Percentiles rank a stretch among this genome's conserved stretches.
Conservation (phyloP, 2,797 vertebrate species). For the Myotis daubentonii region DNA sequence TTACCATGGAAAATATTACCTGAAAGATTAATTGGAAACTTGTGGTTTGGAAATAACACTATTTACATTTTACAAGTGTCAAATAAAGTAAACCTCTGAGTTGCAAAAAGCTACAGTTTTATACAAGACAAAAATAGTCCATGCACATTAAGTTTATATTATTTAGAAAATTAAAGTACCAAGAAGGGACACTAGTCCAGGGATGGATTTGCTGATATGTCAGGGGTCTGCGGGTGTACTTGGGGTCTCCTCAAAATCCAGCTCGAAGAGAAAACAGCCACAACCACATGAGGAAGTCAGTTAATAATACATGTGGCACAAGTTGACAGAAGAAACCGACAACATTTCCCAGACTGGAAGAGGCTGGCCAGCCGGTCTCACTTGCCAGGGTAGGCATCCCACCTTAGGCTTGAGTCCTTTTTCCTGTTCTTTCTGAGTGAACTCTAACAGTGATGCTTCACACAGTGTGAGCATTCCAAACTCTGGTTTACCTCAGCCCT, state of each 20-base stretch:
- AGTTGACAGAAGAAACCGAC: background rate
- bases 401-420: background rate
- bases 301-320: background rate
- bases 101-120: background rate
- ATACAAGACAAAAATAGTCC: background rate
- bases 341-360: background rate
- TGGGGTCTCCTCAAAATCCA: background rate
- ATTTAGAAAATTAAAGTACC: constrained; percentile 37
- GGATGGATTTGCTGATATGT: background rate
- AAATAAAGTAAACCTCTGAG: background rate
- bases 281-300: background rate
- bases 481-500: background rate
- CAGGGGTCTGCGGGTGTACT: background rate
- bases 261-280: background rate
- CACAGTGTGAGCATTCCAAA: background rate
- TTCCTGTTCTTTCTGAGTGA: background rate
- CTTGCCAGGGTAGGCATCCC: background rate
- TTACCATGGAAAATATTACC: background rate
- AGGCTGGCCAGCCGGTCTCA: background rate
- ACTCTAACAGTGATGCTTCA: background rate
- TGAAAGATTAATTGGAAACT: constrained; percentile 3
- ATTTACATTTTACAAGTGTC: constrained; percentile 19
- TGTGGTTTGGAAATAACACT: background rate
- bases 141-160: background rate
- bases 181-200: background rate